Evolutionary conservation across 2,113 vertebrate genomes (phyloP).

Genomic region (Dipodomys spectabilis): DNA sequence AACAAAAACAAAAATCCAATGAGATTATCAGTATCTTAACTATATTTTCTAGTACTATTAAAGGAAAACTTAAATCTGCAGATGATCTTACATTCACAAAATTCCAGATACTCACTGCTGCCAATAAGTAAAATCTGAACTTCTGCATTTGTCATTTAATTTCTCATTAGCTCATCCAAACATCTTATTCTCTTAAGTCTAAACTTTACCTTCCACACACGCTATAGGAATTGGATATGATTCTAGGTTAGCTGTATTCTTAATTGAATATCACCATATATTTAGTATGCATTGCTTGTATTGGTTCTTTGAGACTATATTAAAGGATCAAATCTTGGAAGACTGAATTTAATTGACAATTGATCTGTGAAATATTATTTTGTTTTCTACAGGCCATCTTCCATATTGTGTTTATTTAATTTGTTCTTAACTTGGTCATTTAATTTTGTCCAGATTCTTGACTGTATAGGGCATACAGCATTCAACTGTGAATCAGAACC

Average conservation of each 20-base stretch:
- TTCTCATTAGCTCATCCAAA: neutral
- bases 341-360: neutral
- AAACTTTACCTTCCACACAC: neutral
- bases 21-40: neutral
- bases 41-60: neutral
- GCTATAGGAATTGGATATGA: neutral
- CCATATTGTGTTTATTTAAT: neutral
- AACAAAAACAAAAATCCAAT: neutral
- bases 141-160: neutral
- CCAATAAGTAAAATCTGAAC: neutral
- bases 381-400: neutral
- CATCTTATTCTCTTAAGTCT: neutral
- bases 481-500: neutral
- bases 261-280: neutral
- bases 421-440: neutral
- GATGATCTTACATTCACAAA: neutral
- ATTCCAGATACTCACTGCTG: fast-evolving
- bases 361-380: neutral
- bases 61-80: neutral
- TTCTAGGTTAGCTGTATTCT: neutral
- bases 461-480: neutral
- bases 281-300: neutral
- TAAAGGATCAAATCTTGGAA: neutral
- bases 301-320: neutral
- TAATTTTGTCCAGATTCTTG: neutral